phyloP scores from a whole-genome alignment of 2,888 invertebrate species.

The Ferrisia virgata region DNA sequence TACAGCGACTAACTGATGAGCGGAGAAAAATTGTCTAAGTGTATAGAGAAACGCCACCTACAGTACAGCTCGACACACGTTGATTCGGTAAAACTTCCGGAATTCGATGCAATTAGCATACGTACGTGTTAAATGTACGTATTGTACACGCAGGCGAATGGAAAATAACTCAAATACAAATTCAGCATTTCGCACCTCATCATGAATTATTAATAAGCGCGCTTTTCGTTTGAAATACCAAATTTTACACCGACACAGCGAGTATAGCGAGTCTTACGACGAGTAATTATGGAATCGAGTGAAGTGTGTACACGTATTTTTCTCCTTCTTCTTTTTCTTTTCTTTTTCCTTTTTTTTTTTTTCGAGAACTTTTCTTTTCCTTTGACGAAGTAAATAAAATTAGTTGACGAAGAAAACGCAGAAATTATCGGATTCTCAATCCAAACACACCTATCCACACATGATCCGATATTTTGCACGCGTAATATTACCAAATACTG shows the following conservation, averaged over 20 bases:
- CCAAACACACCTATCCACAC: too few species aligned
- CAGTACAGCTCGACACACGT: neutral
- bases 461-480: too few species aligned
- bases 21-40: neutral
- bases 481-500: too few species aligned
- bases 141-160: neutral
- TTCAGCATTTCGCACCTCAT: neutral
- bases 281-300: neutral
- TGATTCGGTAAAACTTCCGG: neutral
- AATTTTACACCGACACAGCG: neutral
- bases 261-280: neutral
- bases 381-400: too few species aligned
- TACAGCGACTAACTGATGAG: neutral
- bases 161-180: conserved; percentile 18
- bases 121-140: neutral
- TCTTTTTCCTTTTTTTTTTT: too few species aligned
- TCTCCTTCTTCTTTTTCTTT: too few species aligned
- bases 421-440: too few species aligned
- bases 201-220: conserved; percentile 21
- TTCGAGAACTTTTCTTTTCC: too few species aligned
- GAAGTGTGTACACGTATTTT: too few species aligned
- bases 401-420: too few species aligned
- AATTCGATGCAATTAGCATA: neutral
- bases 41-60: neutral
- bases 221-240: neutral